Evolutionary conservation across 2,888 invertebrate genomes (phyloP), one percentile per base, ranked within the genome.

Genomic region (Nomada fucata): DNA sequence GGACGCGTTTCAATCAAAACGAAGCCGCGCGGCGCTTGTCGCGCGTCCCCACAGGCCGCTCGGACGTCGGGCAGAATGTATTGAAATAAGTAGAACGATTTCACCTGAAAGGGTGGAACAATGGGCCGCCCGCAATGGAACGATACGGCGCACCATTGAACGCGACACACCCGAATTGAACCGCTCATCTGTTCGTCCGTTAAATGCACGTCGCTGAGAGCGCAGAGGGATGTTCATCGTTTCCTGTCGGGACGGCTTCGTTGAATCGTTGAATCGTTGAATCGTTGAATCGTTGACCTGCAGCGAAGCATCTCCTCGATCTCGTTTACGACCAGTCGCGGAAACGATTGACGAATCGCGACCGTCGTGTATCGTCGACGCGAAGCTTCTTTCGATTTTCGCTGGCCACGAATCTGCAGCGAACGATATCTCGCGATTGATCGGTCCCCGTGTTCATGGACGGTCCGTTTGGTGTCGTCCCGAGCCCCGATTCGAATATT

Each of bases 261-360:
- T 23, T 23, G 23, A 23, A 23, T 23, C 23, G 76, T 82, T 82
- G 72, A 72, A 82, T 82, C 74, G 70, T 71, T 23, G 11, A 44
- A 23, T 23, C 23, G 76, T 82, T 82, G 72, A 72, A 82, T 82
- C 74, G 70, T 71, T 23, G 11, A 44, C 3, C 59, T 68, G 44
- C 73, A 78, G 68, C 71, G 63, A 65, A 76, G 82, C 70, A 85
- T 71, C 76, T 67, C 15, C 60, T 74, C 74, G 76, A 77, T 77
- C 77, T 83, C 86, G 75, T 82, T 84, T 76, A 74, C 63, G 79
- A 71, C 29, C 44, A 47, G 55, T 57, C 50, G 83, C 29, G 63
- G 50, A 44, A 44, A 44, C 26, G 67, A 23, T 53, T 76, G 84
- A 84, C 86, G 86, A 81, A 81, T 81, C 60, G 47, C 47, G 53